Evolutionary conservation across 2,113 vertebrate genomes (phyloP).

Genomic region (Scalopus aquaticus): DNA sequence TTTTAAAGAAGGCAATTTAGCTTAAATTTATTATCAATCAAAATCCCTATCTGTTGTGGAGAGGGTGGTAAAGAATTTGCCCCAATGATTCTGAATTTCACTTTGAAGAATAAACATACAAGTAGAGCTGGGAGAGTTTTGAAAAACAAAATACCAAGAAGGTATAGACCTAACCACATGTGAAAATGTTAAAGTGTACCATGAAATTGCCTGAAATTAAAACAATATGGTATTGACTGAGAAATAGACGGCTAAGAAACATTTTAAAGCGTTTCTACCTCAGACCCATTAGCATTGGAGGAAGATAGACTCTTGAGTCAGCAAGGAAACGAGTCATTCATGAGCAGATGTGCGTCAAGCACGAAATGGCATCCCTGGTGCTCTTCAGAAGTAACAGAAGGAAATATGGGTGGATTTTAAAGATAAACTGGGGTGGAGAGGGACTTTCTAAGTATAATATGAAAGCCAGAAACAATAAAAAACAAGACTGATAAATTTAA

Average conservation of each 20-base stretch:
- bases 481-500: neutral
- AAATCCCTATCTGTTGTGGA: neutral
- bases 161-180: neutral
- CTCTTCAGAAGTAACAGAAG: neutral
- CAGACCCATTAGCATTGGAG: neutral
- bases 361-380: neutral
- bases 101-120: neutral
- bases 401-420: slow-evolving; percentile 15
- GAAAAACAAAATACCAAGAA: slow-evolving; percentile 19
- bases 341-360: neutral
- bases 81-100: slow-evolving; percentile 18
- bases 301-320: neutral
- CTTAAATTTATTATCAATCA: neutral
- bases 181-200: neutral
- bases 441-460: neutral
- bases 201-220: neutral
- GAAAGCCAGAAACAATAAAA: neutral
- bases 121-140: neutral
- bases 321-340: neutral
- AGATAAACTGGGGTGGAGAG: neutral
- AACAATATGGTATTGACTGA: neutral
- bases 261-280: neutral
- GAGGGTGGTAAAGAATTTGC: neutral
- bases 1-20: neutral
- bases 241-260: neutral